A percentile compares a stretch with the other conserved stretches of the same genome.
Conservation (phyloP, 2,888 invertebrate species). For the Acrocyrtus sp. region DNA sequence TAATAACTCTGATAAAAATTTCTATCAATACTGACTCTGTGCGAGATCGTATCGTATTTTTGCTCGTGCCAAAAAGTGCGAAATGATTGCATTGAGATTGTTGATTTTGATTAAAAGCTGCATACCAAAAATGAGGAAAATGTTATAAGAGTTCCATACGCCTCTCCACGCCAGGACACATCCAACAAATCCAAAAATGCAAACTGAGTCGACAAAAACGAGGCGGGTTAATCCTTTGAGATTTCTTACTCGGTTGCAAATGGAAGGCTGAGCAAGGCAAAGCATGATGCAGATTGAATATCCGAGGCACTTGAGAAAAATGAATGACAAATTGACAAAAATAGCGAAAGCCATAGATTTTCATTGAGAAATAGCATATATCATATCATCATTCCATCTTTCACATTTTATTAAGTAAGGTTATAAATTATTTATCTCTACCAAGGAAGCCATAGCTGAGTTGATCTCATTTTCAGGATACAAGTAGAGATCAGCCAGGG, state of each 20-base stretch:
- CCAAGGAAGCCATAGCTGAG: constrained; percentile 83
- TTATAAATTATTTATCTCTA: constrained; percentile 69
- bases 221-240: constrained; percentile 76
- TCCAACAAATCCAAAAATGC: constrained; percentile 70
- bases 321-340: constrained; percentile 1
- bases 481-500: constrained; percentile 81
- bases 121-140: constrained; percentile 43
- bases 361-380: no score
- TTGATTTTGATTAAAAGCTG: no score
- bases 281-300: constrained; percentile 78
- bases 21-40: no score
- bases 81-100: no score
- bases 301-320: constrained; percentile 76
- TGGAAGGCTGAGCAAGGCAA: constrained; percentile 79
- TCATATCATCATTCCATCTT: not conserved
- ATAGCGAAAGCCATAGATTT: no score
- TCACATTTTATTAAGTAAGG: not conserved
- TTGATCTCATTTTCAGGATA: constrained; percentile 76
- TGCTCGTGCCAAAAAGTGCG: no score
- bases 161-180: constrained; percentile 65
- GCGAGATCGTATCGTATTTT: no score
- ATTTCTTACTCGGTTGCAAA: constrained; percentile 77
- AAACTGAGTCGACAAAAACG: constrained; percentile 79
- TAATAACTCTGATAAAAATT: no score
- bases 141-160: constrained; percentile 62